Conservation (phyloP, 2,797 vertebrate genomes). For the Sebastes minor region DNA sequence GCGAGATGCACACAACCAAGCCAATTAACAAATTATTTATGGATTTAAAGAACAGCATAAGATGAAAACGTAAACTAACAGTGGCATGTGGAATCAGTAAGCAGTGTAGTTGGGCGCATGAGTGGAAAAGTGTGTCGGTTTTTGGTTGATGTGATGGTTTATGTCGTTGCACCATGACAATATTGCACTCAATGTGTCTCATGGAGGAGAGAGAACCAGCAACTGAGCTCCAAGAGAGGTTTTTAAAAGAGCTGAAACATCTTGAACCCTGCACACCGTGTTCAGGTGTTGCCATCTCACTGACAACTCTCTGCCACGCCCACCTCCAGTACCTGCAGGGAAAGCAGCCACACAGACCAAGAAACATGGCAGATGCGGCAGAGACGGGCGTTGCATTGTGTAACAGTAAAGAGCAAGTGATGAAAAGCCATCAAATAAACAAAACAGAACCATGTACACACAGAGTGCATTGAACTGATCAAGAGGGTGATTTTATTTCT, state of each 20-base stretch:
- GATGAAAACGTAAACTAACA: background rate
- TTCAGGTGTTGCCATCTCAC: background rate
- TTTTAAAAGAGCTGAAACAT: background rate
- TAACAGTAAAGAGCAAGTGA: background rate
- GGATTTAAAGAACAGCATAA: background rate
- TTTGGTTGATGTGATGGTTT: background rate
- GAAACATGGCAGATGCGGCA: background rate
- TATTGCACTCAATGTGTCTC: background rate
- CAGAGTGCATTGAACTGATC: background rate
- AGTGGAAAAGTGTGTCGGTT: background rate
- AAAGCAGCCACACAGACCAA: background rate
- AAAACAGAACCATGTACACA: background rate
- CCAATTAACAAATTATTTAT: background rate
- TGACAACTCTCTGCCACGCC: fast-evolving
- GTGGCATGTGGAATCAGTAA: background rate
- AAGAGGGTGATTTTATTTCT: background rate
- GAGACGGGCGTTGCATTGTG: fast-evolving
- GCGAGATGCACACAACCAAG: background rate
- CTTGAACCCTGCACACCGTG: background rate
- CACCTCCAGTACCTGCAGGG: background rate
- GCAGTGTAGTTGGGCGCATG: background rate
- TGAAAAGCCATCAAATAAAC: background rate
- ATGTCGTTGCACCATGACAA: background rate
- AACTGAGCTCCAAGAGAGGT: background rate
- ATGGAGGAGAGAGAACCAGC: background rate